These are phyloP conservation scores for Podarcis siculus DNA, from an alignment of 2,797 vertebrate species.

Conservation along the genomic window DNA sequence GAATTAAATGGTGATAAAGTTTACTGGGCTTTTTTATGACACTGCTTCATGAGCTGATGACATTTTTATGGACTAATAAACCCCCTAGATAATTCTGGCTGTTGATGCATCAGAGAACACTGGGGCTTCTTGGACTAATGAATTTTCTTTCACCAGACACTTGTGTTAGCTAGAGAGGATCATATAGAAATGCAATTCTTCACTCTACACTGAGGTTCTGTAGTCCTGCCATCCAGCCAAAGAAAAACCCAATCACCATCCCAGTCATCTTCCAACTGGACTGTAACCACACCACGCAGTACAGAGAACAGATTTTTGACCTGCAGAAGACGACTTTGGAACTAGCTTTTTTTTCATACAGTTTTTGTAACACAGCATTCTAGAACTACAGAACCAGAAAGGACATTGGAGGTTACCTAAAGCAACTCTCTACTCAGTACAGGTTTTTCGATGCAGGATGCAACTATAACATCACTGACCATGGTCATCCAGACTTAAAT, in stretches of 20 bases:
- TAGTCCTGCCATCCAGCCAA: neutral
- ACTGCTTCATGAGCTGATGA: conserved; percentile 75
- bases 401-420: neutral
- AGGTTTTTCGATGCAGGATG: neutral
- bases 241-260: neutral
- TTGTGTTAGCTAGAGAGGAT: conserved; percentile 23
- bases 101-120: conserved; percentile 45
- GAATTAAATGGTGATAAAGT: conserved; percentile 65
- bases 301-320: neutral
- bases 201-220: neutral
- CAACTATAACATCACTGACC: neutral
- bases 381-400: neutral
- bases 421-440: neutral
- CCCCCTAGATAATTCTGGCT: conserved; percentile 25
- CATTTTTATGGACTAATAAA: conserved; percentile 73
- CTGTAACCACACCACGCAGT: neutral
- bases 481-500: neutral
- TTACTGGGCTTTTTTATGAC: conserved; percentile 70
- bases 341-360: neutral
- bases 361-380: conserved; percentile 6
- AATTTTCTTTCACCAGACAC: neutral
- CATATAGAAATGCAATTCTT: neutral
- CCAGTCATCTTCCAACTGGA: too few species aligned
- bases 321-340: neutral
- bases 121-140: conserved; percentile 32